Evolutionary conservation across 2,888 invertebrate genomes (phyloP).

Genomic region (Drosophila infuscata): DNA sequence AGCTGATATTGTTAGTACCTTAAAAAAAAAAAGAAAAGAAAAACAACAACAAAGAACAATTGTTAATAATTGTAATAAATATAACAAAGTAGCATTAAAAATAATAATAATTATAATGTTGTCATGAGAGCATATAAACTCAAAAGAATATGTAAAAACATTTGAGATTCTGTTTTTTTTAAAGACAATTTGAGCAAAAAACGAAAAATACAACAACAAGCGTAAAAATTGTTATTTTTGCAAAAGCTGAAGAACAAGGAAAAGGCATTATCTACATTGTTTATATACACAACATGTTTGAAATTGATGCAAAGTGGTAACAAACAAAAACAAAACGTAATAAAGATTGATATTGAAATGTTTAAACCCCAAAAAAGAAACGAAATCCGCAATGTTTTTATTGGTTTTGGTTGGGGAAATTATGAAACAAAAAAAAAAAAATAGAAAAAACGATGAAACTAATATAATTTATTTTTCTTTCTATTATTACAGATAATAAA

Average conservation of each 20-base stretch:
- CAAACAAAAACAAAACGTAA: constrained; percentile 73
- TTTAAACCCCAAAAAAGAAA: constrained; percentile 77
- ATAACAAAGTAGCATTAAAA: constrained; percentile 65
- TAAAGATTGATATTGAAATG: constrained; percentile 83
- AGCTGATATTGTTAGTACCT: constrained; percentile 85
- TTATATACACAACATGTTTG: constrained; percentile 80
- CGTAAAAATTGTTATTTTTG: constrained; percentile 73
- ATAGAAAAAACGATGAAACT: constrained; percentile 1
- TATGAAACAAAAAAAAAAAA: not conserved
- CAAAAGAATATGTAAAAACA: constrained; percentile 52
- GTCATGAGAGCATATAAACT: constrained; percentile 37
- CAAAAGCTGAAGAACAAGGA: constrained; percentile 55
- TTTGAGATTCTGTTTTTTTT: constrained; percentile 75
- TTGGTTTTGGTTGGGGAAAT: constrained; percentile 12
- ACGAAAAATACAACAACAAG: constrained; percentile 28
- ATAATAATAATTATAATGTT: constrained; percentile 55
- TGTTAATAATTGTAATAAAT: constrained; percentile 69
- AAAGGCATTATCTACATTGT: constrained; percentile 70
- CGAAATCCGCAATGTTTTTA: constrained; percentile 35
- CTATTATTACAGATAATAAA: constrained; percentile 44
- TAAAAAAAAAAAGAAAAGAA: constrained; percentile 62
- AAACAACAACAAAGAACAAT: constrained; percentile 60
- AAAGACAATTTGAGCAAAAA: constrained; percentile 46
- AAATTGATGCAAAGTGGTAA: constrained; percentile 79
- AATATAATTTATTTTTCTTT: constrained; percentile 27